Evolutionary conservation across 2,888 invertebrate genomes (phyloP).

Genomic region (Trypoxylon attenuatum): DNA sequence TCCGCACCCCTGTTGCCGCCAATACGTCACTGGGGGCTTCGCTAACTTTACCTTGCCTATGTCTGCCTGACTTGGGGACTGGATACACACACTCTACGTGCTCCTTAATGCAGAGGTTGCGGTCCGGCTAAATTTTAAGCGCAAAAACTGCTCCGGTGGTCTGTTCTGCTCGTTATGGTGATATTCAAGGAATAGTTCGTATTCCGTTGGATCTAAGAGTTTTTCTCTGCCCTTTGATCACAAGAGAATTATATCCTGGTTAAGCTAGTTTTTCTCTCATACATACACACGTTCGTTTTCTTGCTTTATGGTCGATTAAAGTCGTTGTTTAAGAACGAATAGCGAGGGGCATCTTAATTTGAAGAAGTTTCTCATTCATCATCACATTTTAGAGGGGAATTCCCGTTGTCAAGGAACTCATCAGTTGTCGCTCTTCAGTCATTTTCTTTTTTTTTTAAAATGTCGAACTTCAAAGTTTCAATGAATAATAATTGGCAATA

Average conservation of each 20-base stretch:
- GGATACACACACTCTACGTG: constrained; percentile 41
- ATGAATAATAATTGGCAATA: too few relatives aligned
- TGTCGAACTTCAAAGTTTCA: too few relatives aligned
- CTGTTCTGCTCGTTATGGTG: constrained; percentile 44
- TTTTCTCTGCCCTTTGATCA: constrained; percentile 30
- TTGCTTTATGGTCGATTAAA: constrained; percentile 47
- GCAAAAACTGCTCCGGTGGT: constrained; percentile 47
- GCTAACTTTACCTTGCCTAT: constrained; percentile 68
- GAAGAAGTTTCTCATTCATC: too few relatives aligned
- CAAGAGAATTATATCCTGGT: constrained; percentile 11
- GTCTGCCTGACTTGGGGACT: constrained; percentile 58
- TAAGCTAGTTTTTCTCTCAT: constrained; percentile 18
- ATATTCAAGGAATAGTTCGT: constrained; percentile 30
- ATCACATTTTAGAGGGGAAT: too few relatives aligned
- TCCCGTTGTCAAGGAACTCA: too few relatives aligned
- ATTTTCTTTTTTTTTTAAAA: too few relatives aligned
- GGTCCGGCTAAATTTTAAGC: constrained; percentile 54
- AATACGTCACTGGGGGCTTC: constrained; percentile 72
- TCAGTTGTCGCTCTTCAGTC: too few relatives aligned
- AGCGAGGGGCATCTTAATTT: too few relatives aligned
- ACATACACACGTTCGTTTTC: constrained; percentile 39
- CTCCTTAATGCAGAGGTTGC: constrained; percentile 36
- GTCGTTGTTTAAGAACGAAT: too few relatives aligned
- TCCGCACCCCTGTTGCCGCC: constrained; percentile 70
- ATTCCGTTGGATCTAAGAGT: constrained; percentile 44